These are phyloP conservation scores for Andrena haemorrhoa DNA, from an alignment of 2,888 invertebrate genomes.

Conservation along the genomic window DNA sequence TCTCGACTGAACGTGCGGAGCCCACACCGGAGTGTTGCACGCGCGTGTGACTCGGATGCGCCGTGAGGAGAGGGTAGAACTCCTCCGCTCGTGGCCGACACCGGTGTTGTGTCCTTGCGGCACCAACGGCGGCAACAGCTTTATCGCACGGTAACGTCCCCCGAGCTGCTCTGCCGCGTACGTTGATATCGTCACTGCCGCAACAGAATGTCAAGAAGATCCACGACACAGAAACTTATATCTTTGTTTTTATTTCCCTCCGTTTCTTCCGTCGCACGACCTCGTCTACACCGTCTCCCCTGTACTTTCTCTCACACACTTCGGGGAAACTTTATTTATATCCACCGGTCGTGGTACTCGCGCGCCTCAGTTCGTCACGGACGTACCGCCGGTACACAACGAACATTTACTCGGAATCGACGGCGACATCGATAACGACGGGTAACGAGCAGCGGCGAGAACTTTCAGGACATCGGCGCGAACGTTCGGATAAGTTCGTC, in stretches of 20 bases:
- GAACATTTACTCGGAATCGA: slow-evolving; percentile 18
- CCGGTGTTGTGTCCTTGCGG: slow-evolving; percentile 64
- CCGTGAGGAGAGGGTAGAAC: slow-evolving; percentile 63
- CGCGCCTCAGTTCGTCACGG: slow-evolving; percentile 65
- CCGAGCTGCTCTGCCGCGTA: slow-evolving; percentile 10
- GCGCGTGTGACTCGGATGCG: slow-evolving; percentile 68
- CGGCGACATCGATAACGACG: slow-evolving; percentile 22
- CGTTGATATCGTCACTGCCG: slow-evolving; percentile 65
- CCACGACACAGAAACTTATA: slow-evolving; percentile 18
- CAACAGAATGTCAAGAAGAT: slow-evolving; percentile 68
- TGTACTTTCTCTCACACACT: slow-evolving; percentile 53
- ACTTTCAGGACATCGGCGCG: slow-evolving; percentile 26
- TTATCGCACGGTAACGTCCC: slow-evolving; percentile 33
- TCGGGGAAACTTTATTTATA: slow-evolving; percentile 66
- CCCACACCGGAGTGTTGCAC: slow-evolving; percentile 70
- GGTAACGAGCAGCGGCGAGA: slow-evolving; percentile 11
- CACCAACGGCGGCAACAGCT: slow-evolving; percentile 54
- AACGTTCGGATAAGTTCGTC: slow-evolving; percentile 55
- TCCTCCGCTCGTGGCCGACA: slow-evolving; percentile 60
- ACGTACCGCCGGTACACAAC: slow-evolving; percentile 23
- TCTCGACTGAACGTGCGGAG: slow-evolving; percentile 46
- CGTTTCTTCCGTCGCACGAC: slow-evolving; percentile 29
- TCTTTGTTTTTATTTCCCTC: not conserved
- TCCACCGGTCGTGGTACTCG: slow-evolving; percentile 63
- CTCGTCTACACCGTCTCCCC: slow-evolving; percentile 44